Base-by-base conservation (phyloP, 2,888 invertebrate species). In the Nymphalis urticae region DNA sequence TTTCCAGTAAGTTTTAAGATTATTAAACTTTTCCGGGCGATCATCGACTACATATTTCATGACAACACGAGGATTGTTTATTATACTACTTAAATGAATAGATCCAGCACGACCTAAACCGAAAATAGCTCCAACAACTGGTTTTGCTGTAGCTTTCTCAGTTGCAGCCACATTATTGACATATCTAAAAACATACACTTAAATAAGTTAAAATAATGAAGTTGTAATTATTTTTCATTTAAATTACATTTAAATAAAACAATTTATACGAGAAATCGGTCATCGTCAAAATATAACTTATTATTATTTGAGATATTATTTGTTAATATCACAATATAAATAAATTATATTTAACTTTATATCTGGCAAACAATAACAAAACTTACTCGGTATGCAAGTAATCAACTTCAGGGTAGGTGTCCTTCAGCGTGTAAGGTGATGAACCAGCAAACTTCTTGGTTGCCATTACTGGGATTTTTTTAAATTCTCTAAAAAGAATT, bases 91-190 rank as follows among this genome's bases (percentile, higher is more conserved):
- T 70, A 95, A 80, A 75, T 95, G 95, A 71, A 95, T 94, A 62
- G 93, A 93, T 1, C 95, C 95, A 2, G 94, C 94, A 42, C 94
- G 91, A 1, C 95, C 95, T 2, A 94, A 82, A 1, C 94, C 95
- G 73, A 94, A 94, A 27, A 95, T 82, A 6, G 94, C 94, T 0
- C 90, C 80, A 5, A 88, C 89, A 1, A 94, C 76, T 0, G 87
- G 83, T 3, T 72, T 68, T 2, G 73, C 71, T 62, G 77, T 79
- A 0, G 77, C 74, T 10, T 75, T 76, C 53, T 80, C 77, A 73
- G 86, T 85, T 17, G 86, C 73, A 2, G 79, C 79, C 2, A 91
- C 75, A 74, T 93, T 87, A 64, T 89, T 82, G 8, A 87, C 70
- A 74, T 92, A 93, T 51, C 94, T 94, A 68, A 53, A 71, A 69